A percentile compares a stretch with the other conserved stretches of the same genome.
phyloP scores from a whole-genome alignment of 2,113 vertebrate genomes.

The Otocyon megalotis region DNA sequence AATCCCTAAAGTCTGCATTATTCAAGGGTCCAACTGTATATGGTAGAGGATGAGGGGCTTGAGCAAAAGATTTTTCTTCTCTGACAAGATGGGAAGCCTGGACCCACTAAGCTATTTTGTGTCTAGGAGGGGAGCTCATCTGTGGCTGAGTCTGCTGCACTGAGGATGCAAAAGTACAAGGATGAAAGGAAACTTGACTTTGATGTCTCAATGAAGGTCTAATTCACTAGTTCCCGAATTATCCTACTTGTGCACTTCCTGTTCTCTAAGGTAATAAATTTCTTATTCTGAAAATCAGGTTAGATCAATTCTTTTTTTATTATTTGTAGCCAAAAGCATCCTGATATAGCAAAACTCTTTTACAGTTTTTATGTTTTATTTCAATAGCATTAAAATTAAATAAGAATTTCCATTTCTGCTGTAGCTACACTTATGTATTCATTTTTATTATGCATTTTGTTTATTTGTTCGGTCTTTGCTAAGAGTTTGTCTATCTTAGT shows the following conservation, averaged over 20 bases:
- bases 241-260: not conserved
- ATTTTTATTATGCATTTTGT: not conserved
- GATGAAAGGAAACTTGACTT: not conserved
- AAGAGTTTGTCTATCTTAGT: not conserved
- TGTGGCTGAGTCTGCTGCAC: not conserved
- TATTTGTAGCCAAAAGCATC: not conserved
- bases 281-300: not conserved
- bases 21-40: too few relatives aligned
- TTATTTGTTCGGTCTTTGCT: not conserved
- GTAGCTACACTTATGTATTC: not conserved
- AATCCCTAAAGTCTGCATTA: not conserved
- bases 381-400: not conserved
- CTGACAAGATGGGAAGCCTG: not conserved
- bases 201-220: not conserved
- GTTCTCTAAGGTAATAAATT: not conserved
- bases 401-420: not conserved
- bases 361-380: not conserved
- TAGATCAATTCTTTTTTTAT: not conserved
- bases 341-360: not conserved
- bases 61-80: not conserved
- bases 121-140: not conserved
- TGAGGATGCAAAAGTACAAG: not conserved
- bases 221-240: not conserved
- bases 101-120: not conserved
- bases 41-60: not conserved